Percentiles rank a stretch among this genome's conserved stretches.
Evolutionary conservation across 2,113 vertebrate species (phyloP).

Genomic region (Myrmophylax atrothorax): DNA sequence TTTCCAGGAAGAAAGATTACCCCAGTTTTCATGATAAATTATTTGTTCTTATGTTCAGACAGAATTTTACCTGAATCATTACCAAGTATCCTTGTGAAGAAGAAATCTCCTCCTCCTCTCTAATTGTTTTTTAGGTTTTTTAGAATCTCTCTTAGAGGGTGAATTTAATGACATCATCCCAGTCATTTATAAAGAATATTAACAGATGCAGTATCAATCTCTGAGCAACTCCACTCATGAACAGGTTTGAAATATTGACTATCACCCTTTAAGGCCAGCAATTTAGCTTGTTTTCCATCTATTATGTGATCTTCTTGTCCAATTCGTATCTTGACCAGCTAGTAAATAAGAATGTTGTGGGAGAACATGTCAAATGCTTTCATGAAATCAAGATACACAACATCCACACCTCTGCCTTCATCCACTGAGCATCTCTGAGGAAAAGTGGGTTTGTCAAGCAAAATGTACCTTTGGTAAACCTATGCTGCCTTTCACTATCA

Average conservation of each 20-base stretch:
- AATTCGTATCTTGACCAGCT: not conserved
- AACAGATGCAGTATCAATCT: not conserved
- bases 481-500: not conserved
- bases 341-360: not conserved
- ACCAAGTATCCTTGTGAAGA: not conserved
- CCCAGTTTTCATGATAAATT: not conserved
- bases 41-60: not conserved
- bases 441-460: not conserved
- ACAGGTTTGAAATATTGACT: not conserved
- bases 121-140: not conserved
- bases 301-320: not conserved
- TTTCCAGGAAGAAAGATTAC: not conserved
- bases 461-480: not conserved
- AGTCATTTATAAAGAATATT: not conserved
- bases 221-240: not conserved
- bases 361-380: not conserved
- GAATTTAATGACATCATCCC: not conserved
- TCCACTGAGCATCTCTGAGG: not conserved
- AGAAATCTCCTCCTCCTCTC: not conserved
- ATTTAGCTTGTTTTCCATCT: not conserved
- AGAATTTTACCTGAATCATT: not conserved
- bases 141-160: accelerated
- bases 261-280: not conserved
- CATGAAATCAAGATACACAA: not conserved
- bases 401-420: not conserved